Conservation (phyloP, 2,797 vertebrate species). For the Falco rusticolus region DNA sequence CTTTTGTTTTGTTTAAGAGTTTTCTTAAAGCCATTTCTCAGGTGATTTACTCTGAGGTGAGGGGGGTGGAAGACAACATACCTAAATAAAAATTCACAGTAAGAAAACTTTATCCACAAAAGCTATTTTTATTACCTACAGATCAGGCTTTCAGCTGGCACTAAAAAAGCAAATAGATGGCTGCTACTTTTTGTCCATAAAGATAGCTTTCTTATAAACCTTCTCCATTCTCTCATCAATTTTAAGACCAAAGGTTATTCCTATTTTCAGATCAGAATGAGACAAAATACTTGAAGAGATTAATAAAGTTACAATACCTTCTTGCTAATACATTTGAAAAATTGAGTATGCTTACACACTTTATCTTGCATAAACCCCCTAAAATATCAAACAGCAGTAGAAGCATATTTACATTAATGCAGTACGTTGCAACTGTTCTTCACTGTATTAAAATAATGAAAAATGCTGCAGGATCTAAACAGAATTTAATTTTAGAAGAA, state of each 20-base stretch:
- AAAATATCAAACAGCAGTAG: neutral
- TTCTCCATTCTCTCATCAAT: neutral
- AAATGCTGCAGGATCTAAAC: neutral
- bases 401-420: neutral
- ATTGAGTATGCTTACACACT: neutral
- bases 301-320: neutral
- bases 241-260: neutral
- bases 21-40: conserved; percentile 5
- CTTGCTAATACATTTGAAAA: neutral
- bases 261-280: conserved; percentile 22
- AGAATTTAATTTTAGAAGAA: neutral
- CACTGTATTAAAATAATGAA: neutral
- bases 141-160: conserved; percentile 8
- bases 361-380: neutral
- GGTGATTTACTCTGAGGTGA: neutral
- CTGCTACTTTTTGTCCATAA: neutral
- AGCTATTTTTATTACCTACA: conserved; percentile 6
- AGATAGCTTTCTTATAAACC: neutral
- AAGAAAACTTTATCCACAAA: neutral
- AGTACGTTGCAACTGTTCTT: neutral
- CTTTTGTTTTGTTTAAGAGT: neutral
- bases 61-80: neutral
- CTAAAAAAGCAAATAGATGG: neutral
- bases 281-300: neutral
- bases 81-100: neutral